phyloP scores from a whole-genome alignment of 2,113 vertebrate genomes.

The Aepyceros melampus region DNA sequence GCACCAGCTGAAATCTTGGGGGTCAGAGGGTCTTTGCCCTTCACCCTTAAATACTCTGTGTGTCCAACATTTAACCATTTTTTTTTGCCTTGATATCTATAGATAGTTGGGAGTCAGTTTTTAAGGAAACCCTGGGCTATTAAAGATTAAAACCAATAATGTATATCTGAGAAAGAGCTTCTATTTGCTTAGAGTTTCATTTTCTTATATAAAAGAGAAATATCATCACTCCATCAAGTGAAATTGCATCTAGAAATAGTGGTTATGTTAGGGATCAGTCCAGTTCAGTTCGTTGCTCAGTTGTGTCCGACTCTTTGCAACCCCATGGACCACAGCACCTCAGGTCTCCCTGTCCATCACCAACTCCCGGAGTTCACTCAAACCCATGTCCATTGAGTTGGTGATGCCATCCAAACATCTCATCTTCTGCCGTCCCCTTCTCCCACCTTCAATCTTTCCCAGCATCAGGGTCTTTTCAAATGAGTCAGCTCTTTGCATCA shows the following conservation, averaged over 20 bases:
- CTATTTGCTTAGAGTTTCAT: background rate
- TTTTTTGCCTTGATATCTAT: background rate
- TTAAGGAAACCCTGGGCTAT: background rate
- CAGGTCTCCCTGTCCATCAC: background rate
- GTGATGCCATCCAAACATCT: background rate
- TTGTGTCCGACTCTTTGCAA: rapidly evolving
- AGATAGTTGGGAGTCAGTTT: background rate
- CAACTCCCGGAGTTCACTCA: background rate
- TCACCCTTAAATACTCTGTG: background rate
- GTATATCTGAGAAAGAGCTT: background rate
- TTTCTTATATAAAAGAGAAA: slow-evolving; percentile 23
- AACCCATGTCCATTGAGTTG: background rate
- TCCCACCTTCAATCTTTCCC: background rate
- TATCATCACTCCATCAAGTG: background rate
- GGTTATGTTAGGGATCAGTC: background rate
- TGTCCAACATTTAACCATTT: background rate
- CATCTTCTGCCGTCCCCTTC: background rate
- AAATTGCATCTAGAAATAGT: background rate
- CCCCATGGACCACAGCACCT: rapidly evolving
- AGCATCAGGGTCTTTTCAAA: background rate
- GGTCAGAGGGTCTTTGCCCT: background rate
- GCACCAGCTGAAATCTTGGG: background rate
- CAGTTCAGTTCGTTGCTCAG: rapidly evolving
- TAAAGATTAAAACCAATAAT: background rate
- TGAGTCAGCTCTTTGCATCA: background rate